phyloP scores from a whole-genome alignment of 2,797 vertebrate genomes.

The Siniperca undulata region DNA sequence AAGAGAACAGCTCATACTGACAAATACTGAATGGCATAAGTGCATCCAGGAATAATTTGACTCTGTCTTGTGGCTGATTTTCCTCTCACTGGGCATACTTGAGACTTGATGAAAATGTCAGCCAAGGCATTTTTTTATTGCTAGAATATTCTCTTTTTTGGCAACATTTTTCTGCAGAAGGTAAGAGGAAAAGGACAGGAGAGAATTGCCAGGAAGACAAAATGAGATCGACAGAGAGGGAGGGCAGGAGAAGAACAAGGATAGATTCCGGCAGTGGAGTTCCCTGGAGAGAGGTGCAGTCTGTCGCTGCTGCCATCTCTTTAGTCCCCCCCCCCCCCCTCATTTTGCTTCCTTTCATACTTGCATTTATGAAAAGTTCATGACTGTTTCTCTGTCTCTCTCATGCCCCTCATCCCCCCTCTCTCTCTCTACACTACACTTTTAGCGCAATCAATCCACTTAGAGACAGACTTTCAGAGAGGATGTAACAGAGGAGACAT shows the following conservation, averaged over 20 bases:
- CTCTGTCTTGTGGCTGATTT: slow-evolving; percentile 45
- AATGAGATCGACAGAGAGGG: slow-evolving; percentile 9
- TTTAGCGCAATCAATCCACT: slow-evolving; percentile 78
- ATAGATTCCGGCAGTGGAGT: slow-evolving; percentile 51
- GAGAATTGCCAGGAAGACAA: slow-evolving; percentile 14
- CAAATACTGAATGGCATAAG: slow-evolving; percentile 47
- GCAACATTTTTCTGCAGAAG: slow-evolving; percentile 36
- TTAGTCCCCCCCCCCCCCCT: background rate
- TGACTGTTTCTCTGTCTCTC: slow-evolving; percentile 53
- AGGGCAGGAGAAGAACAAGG: slow-evolving; percentile 24
- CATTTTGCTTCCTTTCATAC: slow-evolving; percentile 43
- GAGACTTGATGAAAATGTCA: slow-evolving; percentile 30
- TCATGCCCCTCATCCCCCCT: slow-evolving; percentile 18
- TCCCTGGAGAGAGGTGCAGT: slow-evolving; percentile 58
- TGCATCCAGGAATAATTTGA: slow-evolving; percentile 60
- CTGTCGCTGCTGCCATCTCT: slow-evolving; percentile 56
- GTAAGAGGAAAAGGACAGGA: slow-evolving; percentile 14
- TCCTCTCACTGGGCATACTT: slow-evolving; percentile 17
- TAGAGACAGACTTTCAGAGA: slow-evolving; percentile 69
- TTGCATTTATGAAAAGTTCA: slow-evolving; percentile 73
- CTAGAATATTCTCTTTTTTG: slow-evolving; percentile 33
- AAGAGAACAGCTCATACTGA: slow-evolving; percentile 33
- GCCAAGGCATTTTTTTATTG: slow-evolving; percentile 8
- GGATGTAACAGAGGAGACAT: slow-evolving; percentile 65
- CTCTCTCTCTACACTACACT: slow-evolving; percentile 47